These are phyloP conservation scores for Zelleria hepariella DNA, from an alignment of 2,888 invertebrate species.

Conservation along the genomic window DNA sequence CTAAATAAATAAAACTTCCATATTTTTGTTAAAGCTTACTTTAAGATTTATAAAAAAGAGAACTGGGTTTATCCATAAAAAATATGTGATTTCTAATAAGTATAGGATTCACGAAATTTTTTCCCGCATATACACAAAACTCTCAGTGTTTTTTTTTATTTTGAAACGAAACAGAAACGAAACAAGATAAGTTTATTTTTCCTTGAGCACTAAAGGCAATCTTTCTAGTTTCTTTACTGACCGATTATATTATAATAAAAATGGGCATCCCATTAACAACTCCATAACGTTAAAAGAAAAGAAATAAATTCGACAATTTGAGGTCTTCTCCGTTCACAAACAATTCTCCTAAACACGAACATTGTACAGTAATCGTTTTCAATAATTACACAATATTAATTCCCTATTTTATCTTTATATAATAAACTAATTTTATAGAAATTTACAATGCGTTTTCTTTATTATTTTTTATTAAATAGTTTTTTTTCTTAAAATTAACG, in stretches of 20 bases:
- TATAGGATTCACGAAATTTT: conserved; percentile 8
- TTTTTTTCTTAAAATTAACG: conserved; percentile 25
- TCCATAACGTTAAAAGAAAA: conserved; percentile 3
- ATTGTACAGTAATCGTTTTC: neutral
- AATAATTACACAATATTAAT: conserved; percentile 14
- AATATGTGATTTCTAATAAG: neutral
- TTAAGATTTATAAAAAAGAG: conserved; percentile 4
- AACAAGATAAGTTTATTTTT: neutral
- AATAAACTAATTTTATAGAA: conserved; percentile 35
- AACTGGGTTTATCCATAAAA: conserved; percentile 1
- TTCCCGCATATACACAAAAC: neutral
- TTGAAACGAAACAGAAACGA: neutral
- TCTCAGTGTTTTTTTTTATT: neutral
- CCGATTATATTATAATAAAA: too few species aligned
- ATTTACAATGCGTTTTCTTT: conserved; percentile 47
- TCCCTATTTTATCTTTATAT: conserved; percentile 17
- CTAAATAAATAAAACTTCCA: conserved; percentile 48
- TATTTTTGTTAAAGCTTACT: conserved; percentile 55
- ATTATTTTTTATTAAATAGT: conserved; percentile 40
- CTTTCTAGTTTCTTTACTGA: neutral
- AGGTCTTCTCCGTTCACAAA: conserved; percentile 4
- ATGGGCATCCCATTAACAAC: neutral
- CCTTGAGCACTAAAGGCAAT: neutral
- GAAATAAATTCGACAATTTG: conserved; percentile 6
- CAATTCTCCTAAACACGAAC: neutral